Conservation (phyloP, 2,113 vertebrate species). For the Etheostoma spectabile region DNA sequence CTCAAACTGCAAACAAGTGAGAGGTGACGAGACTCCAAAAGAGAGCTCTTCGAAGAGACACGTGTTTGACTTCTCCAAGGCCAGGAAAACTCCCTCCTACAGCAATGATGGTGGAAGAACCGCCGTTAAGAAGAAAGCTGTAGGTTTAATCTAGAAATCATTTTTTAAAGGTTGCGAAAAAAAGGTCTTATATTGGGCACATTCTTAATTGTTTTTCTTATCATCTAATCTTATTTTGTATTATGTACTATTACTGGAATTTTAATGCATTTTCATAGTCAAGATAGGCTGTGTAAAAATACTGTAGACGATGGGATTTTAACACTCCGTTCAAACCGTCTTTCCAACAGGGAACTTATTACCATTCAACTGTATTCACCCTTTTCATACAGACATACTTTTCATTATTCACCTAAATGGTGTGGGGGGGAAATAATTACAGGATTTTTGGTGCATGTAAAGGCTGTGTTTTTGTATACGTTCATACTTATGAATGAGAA, state of each 20-base stretch:
- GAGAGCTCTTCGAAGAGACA: constrained; percentile 41
- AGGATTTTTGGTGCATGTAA: neutral
- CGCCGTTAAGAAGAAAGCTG: constrained; percentile 16
- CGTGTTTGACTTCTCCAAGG: constrained; percentile 58
- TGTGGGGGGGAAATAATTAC: neutral
- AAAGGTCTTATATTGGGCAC: neutral
- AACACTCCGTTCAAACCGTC: neutral
- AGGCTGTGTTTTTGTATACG: neutral
- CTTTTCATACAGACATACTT: neutral
- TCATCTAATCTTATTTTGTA: neutral
- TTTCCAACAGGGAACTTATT: neutral
- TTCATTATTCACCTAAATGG: neutral
- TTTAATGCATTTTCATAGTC: neutral
- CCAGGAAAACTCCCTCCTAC: constrained; percentile 44
- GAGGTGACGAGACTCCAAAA: constrained; percentile 44
- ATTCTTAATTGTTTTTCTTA: neutral
- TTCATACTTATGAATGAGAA: neutral
- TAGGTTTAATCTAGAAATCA: constrained; percentile 41
- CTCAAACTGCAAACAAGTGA: constrained; percentile 30
- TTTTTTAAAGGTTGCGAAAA: neutral
- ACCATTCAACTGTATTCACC: neutral
- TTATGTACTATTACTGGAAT: neutral
- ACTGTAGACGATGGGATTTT: neutral
- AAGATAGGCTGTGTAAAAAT: neutral
- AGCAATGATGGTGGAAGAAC: constrained; percentile 16